Conservation (phyloP, 2,888 invertebrate genomes). For the Arrhopalites spinosus region DNA sequence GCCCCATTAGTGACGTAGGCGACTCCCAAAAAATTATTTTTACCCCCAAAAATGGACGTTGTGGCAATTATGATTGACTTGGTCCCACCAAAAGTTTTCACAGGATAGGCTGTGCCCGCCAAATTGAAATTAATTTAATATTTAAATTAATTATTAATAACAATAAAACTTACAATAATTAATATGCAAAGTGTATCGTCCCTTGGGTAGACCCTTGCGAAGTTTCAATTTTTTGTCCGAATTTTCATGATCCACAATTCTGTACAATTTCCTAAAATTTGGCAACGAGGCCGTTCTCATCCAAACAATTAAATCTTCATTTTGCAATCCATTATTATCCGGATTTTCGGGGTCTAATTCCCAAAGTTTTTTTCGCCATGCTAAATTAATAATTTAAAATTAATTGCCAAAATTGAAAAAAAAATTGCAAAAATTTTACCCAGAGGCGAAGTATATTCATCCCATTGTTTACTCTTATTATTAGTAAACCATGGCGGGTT, state of each 20-base stretch:
- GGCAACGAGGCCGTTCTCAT: conserved; percentile 99
- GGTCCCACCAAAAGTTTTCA: conserved; percentile 88
- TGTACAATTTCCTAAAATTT: conserved; percentile 92
- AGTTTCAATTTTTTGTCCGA: neutral
- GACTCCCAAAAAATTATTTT: conserved; percentile 96
- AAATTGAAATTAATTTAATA: neutral
- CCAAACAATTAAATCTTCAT: conserved; percentile 99
- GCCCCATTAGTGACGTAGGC: conserved; percentile 97
- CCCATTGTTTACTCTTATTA: neutral
- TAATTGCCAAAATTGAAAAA: neutral
- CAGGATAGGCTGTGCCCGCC: conserved; percentile 76
- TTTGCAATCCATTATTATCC: conserved; percentile 89
- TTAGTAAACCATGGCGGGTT: conserved; percentile 60
- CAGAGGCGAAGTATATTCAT: neutral
- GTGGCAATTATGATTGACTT: conserved; percentile 95
- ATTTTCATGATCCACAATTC: conserved; percentile 75
- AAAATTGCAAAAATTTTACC: conserved; percentile 5
- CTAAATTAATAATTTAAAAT: too few species aligned
- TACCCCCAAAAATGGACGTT: conserved; percentile 94
- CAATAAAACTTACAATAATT: conserved; percentile 70
- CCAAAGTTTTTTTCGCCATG: conserved; percentile 78
- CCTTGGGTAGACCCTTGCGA: neutral
- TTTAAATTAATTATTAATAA: neutral
- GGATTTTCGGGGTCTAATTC: conserved; percentile 72
- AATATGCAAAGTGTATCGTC: conserved; percentile 59